A percentile compares a stretch with the other conserved stretches of the same genome.
Conservation (phyloP, 2,888 invertebrate genomes). For the Cephonodes hylas region DNA sequence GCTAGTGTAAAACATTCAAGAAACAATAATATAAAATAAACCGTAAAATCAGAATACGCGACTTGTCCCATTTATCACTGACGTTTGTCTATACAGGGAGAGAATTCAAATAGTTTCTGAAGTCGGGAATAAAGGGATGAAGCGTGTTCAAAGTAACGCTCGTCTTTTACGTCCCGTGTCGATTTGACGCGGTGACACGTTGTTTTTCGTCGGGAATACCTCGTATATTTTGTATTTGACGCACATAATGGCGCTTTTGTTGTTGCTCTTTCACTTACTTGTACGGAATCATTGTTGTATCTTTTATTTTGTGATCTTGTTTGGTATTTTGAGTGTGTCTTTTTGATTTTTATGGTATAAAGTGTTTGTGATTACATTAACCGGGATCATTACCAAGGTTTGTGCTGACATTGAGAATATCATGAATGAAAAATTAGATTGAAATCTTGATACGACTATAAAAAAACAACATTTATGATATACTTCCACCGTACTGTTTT, state of each 20-base stretch:
- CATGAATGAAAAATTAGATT: too few species aligned
- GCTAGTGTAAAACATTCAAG: neutral
- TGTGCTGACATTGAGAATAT: too few species aligned
- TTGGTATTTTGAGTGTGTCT: neutral
- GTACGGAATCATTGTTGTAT: conserved; percentile 15
- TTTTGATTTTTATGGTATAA: neutral
- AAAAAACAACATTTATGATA: too few species aligned
- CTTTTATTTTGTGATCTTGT: neutral
- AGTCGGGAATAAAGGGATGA: conserved; percentile 40
- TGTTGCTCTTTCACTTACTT: conserved; percentile 21
- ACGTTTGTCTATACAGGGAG: conserved; percentile 36
- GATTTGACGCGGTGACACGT: conserved; percentile 45
- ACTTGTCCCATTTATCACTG: neutral
- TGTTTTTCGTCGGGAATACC: conserved; percentile 30
- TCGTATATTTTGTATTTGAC: conserved; percentile 29
- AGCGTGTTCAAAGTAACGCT: conserved; percentile 42
- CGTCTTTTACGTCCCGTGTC: conserved; percentile 44
- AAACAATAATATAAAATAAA: neutral
- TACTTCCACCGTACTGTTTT: too few species aligned
- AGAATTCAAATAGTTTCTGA: conserved; percentile 61
- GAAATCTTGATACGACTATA: too few species aligned
- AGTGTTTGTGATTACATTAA: too few species aligned
- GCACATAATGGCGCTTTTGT: conserved; percentile 18
- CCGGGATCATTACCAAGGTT: too few species aligned
- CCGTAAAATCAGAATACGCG: neutral